Base-by-base conservation (phyloP, 2,797 vertebrate genomes). In the Sardinella longiceps region DNA sequence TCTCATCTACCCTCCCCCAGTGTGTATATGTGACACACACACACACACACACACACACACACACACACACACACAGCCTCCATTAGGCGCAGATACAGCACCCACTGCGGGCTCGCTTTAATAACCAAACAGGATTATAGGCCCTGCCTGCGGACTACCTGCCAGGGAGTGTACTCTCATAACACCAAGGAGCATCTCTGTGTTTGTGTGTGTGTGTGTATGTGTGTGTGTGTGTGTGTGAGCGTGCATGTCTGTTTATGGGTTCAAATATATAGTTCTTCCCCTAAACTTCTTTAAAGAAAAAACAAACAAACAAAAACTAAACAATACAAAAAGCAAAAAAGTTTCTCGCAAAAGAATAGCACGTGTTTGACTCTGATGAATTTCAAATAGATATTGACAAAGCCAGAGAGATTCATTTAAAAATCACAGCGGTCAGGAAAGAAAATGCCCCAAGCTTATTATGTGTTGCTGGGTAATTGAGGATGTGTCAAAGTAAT, bases 111-210 rank as follows among this genome's bases (percentile, higher is more conserved):
- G 93, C 94, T 91, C 93, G 93, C 94, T 96, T 96, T 95, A 95
- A 96, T 96, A 96, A 95, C 94, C 95, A 95, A 95, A 95, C 94
- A 96, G 95, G 95, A 96, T 96, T 95, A 96, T 92, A 91, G 95
- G 94, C 92, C 89, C 92, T 86, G 94, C 94, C 94, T 91, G 90
- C 89, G 93, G 94, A 94, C 91, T 94, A 93, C 92, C 92, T 92
- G 93, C 91, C 89, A 94, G 93, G 92, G 92, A 77, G 70, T 77
- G 70, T 18, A 43, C 70, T 77, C 70, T 77, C 70, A 77, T 77
- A 77, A 77, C 70, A 77, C 70, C 70, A 15, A 77, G 70, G 33
- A 77, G 33, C 33, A 77, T 43, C 70, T 39, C 70, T 93, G 90
- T 89, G 91, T 90, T 92, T 94, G 92, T 90, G 90, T 94, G 91